Base-by-base conservation (phyloP, 2,797 vertebrate genomes). In the Kryptolebias ocellatus region DNA sequence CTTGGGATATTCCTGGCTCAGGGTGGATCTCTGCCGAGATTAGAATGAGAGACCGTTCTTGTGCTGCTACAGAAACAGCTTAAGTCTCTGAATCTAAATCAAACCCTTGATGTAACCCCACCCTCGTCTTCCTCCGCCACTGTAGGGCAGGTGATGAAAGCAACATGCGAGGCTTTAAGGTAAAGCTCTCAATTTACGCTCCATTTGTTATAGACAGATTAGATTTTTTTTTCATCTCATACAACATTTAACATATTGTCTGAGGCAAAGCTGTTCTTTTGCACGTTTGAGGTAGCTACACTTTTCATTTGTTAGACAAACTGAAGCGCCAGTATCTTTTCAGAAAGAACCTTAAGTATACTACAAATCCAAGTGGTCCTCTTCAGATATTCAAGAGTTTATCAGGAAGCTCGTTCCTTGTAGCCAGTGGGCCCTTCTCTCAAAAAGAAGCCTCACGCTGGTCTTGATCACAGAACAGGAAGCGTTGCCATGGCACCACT, bases 1-100 rank as follows among this genome's bases (percentile, higher is more conserved):
- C 91, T 93, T 90, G 83, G 93, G 93, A 94, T 93, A 93, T 93
- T 93, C 89, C 81, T 85, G 88, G 92, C 92, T 94, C 92, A 91
- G 89, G 68, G 78, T 91, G 91, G 90, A 93, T 94, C 89, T 89
- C 83, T 90, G 83, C 79, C 20, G 80, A 94, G 93, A 94, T 93
- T 94, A 93, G 90, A 93, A 80, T 78, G 84, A 89, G 86, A 85
- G 87, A 92, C 70, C 83, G 86, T 90, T 90, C 88, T 89, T 83
- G 88, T 87, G 87, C 86, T 80, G 88, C 92, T 87, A 89, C 90
- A 89, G 89, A 87, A 89, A 90, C 72, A 72, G 86, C 91, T 92
- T 92, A 92, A 90, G 86, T 83, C 83, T 70, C 65, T 71, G 85
- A 92, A 89, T 92, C 88, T 86, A 85, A 91, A 90, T 88, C 81